Evolutionary conservation across 2,113 vertebrate species (phyloP).

Genomic region (Colinus virginianus): DNA sequence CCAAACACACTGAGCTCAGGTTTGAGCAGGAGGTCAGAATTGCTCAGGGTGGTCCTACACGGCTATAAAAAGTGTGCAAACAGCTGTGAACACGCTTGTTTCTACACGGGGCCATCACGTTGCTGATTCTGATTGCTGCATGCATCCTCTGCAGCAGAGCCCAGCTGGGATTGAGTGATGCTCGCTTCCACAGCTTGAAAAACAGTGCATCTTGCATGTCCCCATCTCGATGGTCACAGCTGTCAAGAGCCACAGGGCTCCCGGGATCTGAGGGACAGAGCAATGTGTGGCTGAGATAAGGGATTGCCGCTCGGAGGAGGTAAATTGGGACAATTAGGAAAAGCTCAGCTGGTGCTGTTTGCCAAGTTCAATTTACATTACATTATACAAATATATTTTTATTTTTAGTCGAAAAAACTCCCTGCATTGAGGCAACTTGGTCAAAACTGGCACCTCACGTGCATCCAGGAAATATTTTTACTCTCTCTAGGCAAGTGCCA

Average conservation of each 20-base stretch:
- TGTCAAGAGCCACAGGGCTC: not conserved
- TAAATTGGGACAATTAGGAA: slow-evolving; percentile 30
- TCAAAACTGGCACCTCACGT: not conserved
- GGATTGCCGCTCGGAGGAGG: not conserved
- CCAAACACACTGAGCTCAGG: rapidly evolving
- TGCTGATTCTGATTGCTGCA: not conserved
- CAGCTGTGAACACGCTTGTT: not conserved
- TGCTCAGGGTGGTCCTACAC: not conserved
- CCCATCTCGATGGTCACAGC: not conserved
- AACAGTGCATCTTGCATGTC: not conserved
- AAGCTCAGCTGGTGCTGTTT: slow-evolving; percentile 7
- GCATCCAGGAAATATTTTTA: not conserved
- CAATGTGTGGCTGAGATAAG: not conserved
- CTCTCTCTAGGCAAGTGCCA: not conserved
- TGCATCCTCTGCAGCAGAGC: rapidly evolving
- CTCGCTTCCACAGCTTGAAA: not conserved
- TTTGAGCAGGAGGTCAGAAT: not conserved
- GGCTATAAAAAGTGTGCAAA: not conserved
- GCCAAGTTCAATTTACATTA: not conserved
- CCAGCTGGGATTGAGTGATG: not conserved
- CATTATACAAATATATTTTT: not conserved
- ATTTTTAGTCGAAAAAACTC: not conserved
- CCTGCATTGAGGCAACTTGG: not conserved
- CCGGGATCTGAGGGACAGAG: not conserved
- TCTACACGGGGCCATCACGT: not conserved